Evolutionary conservation across 2,797 vertebrate genomes (phyloP), one percentile per base, ranked within the genome.

Genomic region (Coluber constrictor): DNA sequence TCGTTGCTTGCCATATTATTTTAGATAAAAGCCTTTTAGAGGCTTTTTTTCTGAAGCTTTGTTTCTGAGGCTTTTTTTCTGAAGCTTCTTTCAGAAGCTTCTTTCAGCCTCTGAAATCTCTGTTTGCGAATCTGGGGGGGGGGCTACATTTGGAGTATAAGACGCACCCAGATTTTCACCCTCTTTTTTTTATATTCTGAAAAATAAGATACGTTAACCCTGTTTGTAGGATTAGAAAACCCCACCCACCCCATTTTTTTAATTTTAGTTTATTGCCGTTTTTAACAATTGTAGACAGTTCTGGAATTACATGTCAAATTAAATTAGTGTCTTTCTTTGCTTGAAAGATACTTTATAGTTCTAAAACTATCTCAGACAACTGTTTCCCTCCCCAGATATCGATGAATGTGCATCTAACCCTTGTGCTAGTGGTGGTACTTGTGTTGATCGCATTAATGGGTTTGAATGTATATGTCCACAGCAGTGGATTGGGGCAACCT

Each of bases 401-500:
- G 98, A 99, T 0, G 99, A 99, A 94, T 99, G 99, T 0, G 98
- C 97, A 13, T 99, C 99, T 3, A 98, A 96, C 95, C 99, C 99
- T 0, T 99, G 99, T 20, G 98, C 98, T 47, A 97, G 98, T 0
- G 98, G 98, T 0, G 98, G 99, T 92, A 99, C 98, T 94, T 99
- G 99, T 94, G 98, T 99, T 88, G 98, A 99, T 97, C 96, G 97
- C 96, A 97, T 98, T 96, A 99, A 99, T 37, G 95, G 98, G 43
- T 99, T 99, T 0, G 98, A 99, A 94, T 99, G 99, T 92, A 96
- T 99, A 96, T 99, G 99, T 94, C 98, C 98, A 5, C 97, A 98
- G 0, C 98, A 99, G 96, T 99, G 99, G 99, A 98, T 98, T 47
- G 99, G 99, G 91, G 98, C 98, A 96, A 99, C 98, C 51, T 99